phyloP scores from a whole-genome alignment of 2,113 vertebrate species.

The Nerophis lumbriciformis region DNA sequence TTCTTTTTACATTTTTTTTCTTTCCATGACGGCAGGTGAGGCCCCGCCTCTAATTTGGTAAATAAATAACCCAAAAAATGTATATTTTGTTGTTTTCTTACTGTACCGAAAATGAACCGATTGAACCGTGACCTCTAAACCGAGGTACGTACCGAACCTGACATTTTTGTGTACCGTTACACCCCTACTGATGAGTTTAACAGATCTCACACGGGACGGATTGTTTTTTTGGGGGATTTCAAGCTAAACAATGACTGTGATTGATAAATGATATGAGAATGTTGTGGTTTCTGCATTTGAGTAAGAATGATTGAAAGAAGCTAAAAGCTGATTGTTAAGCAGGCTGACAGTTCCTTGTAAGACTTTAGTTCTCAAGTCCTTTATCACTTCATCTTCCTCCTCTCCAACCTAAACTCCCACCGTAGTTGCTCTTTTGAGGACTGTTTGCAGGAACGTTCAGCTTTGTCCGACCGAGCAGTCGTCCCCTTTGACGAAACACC shows the following conservation, averaged over 20 bases:
- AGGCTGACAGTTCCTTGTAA: slow-evolving; percentile 24
- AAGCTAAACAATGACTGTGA: not conserved
- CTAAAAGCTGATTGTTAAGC: slow-evolving; percentile 18
- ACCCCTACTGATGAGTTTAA: not conserved
- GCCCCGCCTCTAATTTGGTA: too few relatives aligned
- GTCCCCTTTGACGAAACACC: not conserved
- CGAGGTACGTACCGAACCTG: too few relatives aligned
- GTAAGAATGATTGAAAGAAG: slow-evolving; percentile 31
- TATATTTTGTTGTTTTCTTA: too few relatives aligned
- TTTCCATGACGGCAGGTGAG: too few relatives aligned
- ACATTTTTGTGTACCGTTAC: too few relatives aligned
- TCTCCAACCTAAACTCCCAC: slow-evolving; percentile 1
- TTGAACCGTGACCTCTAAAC: too few relatives aligned
- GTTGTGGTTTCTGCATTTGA: not conserved
- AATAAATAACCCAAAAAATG: too few relatives aligned
- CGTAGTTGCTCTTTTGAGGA: not conserved
- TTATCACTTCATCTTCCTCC: slow-evolving; percentile 15
- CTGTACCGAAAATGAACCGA: too few relatives aligned
- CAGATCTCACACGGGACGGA: not conserved
- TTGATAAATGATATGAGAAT: not conserved
- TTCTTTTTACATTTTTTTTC: too few relatives aligned
- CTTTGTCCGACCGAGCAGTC: slow-evolving; percentile 13
- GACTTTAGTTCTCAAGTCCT: slow-evolving; percentile 23
- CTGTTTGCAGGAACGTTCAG: slow-evolving; percentile 38
- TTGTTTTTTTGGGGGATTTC: not conserved